Base-by-base conservation (phyloP, 2,797 vertebrate species). In the Enteromius paludinosus region DNA sequence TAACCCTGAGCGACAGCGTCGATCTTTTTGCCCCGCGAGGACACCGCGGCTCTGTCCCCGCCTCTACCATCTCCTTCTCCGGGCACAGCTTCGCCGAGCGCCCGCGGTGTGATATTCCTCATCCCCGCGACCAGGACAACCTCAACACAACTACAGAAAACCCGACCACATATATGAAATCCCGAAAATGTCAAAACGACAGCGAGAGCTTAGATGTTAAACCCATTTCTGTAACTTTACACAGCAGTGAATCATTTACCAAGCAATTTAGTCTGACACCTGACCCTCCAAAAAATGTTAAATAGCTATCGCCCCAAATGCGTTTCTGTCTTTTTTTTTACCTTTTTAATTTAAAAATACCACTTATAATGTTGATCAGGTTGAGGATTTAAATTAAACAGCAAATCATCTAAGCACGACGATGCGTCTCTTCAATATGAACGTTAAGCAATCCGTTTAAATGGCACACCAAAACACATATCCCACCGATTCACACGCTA, bases 51-150 rank as follows among this genome's bases (percentile, higher is more conserved):
- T 77, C 84, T 25, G 38, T 88, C 84, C 41, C 41, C 81, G 15
- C 30, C 83, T 66, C 71, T 80, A 62, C 14, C 35, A 25, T 64
- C 49, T 59, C 52, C 43, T 18, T 78, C 82, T 66, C 49, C 41
- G 49, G 65, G 90, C 90, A 89, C 89, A 89, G 87, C 87, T 87
- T 83, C 86, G 89, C 91, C 87, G 88, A 87, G 83, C 86, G 88
- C 91, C 91, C 83, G 89, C 89, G 93, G 91, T 93, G 92, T 93
- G 92, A 92, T 93, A 92, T 92, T 69, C 47, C 54, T 7, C 64
- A 17, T 54, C 47, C 91, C 87, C 89, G 84, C 85, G 89, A 89
- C 91, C 91, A 93, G 92, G 93, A 93, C 92, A 93, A 92, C 93
- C 93, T 93, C 91, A 89, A 91, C 88, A 47, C 47, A 41, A 49